phyloP scores from a whole-genome alignment of 2,888 invertebrate species.

The Harpalus rufipes region DNA sequence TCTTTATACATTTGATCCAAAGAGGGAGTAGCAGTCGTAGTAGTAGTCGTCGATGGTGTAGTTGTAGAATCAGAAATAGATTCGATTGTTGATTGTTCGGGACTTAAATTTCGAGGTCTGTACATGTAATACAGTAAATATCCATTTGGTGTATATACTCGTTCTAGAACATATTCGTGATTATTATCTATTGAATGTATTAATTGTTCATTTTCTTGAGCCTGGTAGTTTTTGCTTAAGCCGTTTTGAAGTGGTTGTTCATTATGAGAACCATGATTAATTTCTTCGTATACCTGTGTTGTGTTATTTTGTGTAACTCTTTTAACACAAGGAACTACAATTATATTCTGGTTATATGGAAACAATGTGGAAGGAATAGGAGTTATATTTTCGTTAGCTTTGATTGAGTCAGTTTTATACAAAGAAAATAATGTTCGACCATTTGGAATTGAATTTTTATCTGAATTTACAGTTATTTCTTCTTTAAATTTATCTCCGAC shows the following conservation, averaged over 20 bases:
- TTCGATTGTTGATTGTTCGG: constrained; percentile 58
- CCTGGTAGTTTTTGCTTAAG: constrained; percentile 4
- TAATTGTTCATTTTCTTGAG: constrained; percentile 29
- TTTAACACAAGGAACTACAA: constrained; percentile 57
- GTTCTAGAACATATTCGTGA: constrained; percentile 50
- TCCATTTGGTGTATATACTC: constrained; percentile 57
- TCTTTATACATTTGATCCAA: constrained; percentile 70
- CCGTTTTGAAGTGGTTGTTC: constrained; percentile 12
- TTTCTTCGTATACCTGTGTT: not conserved
- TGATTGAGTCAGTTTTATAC: constrained; percentile 69
- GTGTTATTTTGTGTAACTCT: constrained; percentile 23
- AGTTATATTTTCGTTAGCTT: constrained; percentile 15
- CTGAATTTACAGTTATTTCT: not conserved
- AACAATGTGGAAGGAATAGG: not conserved
- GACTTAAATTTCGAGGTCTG: constrained; percentile 6
- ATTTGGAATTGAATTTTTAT: constrained; percentile 73
- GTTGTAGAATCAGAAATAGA: constrained; percentile 68
- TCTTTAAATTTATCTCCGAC: constrained; percentile 31
- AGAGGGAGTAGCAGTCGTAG: constrained; percentile 63
- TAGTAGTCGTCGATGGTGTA: constrained; percentile 65
- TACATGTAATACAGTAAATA: constrained; percentile 60
- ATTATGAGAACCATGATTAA: constrained; percentile 6
- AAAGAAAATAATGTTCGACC: constrained; percentile 75
- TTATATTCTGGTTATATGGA: constrained; percentile 52
- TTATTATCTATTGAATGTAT: constrained; percentile 31